Percentiles rank a stretch among this genome's conserved stretches.
Evolutionary conservation across 1,140 invertebrate genomes (phyloP).

Genomic region (Drosophila sulfurigaster): DNA sequence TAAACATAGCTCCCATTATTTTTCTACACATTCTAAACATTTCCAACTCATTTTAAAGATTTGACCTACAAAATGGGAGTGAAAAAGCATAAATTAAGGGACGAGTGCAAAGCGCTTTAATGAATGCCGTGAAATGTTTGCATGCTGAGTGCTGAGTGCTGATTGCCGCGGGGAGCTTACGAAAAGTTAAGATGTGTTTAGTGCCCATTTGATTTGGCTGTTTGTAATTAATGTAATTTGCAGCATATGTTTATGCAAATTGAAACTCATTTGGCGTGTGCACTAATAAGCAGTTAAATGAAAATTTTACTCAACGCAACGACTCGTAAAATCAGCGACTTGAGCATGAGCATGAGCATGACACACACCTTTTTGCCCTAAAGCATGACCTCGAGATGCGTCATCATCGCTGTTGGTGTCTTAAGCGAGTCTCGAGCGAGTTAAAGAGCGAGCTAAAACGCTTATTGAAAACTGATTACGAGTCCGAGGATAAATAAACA

Average conservation of each 20-base stretch:
- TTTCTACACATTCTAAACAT: no score
- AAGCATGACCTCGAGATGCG: constrained; percentile 4
- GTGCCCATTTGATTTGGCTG: constrained; percentile 18
- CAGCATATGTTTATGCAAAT: constrained; percentile 44
- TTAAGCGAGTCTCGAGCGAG: constrained; percentile 29
- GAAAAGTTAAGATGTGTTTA: constrained; percentile 34
- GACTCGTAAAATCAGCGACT: constrained; percentile 26
- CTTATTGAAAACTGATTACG: constrained; percentile 75
- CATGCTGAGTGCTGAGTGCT: neutral
- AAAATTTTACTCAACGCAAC: constrained; percentile 40
- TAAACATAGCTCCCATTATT: no score
- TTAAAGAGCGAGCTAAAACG: constrained; percentile 11
- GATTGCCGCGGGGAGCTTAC: constrained; percentile 6
- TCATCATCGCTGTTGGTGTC: constrained; percentile 3
- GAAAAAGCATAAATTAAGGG: neutral
- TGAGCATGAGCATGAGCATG: constrained; percentile 1
- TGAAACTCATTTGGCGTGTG: constrained; percentile 66
- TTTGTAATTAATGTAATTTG: constrained; percentile 38
- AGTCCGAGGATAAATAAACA: constrained; percentile 16
- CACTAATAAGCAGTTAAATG: constrained; percentile 62
- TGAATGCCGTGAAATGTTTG: neutral
- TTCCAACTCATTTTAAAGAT: neutral
- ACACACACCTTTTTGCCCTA: constrained; percentile 15
- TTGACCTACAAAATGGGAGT: neutral
- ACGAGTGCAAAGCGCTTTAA: neutral